Conservation (phyloP, 2,113 vertebrate species). For the Carassius carassius region DNA sequence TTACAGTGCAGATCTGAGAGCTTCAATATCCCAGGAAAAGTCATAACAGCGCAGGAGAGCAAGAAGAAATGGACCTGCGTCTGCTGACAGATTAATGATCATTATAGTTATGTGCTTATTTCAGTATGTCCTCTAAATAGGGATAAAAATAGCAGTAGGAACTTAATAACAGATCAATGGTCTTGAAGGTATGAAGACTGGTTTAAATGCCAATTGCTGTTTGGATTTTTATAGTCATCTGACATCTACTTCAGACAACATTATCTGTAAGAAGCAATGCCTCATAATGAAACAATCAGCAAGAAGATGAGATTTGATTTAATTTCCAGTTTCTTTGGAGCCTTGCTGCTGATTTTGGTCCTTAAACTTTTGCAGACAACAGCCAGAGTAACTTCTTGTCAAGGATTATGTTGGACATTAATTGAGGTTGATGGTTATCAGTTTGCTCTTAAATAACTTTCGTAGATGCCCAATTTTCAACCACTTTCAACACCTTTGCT, state of each 20-base stretch:
- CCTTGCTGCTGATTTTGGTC: not conserved
- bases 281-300: not conserved
- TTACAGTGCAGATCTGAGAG: constrained; percentile 4
- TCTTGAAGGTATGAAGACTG: no score
- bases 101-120: not conserved
- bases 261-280: not conserved
- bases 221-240: not conserved
- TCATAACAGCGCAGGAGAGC: constrained; percentile 67
- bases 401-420: not conserved
- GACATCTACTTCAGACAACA: not conserved
- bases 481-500: not conserved
- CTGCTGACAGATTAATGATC: constrained; percentile 76
- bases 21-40: constrained; percentile 70
- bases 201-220: not conserved
- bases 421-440: not conserved
- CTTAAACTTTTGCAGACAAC: not conserved
- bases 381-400: not conserved
- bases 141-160: not conserved
- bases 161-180: not conserved
- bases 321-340: not conserved
- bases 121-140: not conserved
- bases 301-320: not conserved
- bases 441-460: no score
- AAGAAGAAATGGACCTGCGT: constrained; percentile 80
- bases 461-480: not conserved